A percentile compares a stretch with the other conserved stretches of the same genome.
These are phyloP conservation scores for Arvicanthis niloticus DNA, from an alignment of 2,113 vertebrate genomes.

Conservation along the genomic window DNA sequence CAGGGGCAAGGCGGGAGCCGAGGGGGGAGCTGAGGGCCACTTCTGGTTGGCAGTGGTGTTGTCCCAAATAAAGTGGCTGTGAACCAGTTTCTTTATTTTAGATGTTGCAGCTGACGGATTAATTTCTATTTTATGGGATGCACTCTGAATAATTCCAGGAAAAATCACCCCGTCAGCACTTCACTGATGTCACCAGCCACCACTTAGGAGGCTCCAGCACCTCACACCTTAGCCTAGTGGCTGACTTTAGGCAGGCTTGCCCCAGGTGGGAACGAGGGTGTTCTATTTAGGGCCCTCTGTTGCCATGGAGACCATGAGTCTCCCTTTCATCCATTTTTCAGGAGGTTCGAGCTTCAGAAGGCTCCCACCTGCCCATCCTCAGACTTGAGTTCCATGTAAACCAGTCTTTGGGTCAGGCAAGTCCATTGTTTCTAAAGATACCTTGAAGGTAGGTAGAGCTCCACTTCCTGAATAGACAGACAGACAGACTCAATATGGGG, in stretches of 20 bases:
- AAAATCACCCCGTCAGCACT: slow-evolving; percentile 82
- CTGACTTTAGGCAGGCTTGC: background rate
- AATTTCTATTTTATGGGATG: slow-evolving; percentile 80
- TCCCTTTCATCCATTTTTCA: background rate
- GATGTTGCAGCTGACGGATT: slow-evolving; percentile 73
- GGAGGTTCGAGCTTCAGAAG: background rate
- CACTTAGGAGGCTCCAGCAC: slow-evolving; percentile 50
- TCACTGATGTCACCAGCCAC: slow-evolving; percentile 83
- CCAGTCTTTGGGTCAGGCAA: background rate
- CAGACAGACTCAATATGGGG: background rate
- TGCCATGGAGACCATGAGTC: background rate
- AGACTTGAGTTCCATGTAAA: background rate
- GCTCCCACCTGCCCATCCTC: background rate
- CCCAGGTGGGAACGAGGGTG: background rate
- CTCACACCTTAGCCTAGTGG: background rate
- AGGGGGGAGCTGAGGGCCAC: slow-evolving; percentile 66
- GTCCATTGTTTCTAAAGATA: background rate
- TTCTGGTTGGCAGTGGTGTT: slow-evolving; percentile 70
- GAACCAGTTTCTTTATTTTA: slow-evolving; percentile 82
- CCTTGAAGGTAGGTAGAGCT: background rate
- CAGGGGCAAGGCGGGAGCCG: background rate
- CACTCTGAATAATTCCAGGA: slow-evolving; percentile 79
- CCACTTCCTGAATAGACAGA: background rate
- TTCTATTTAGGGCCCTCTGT: background rate
- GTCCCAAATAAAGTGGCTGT: slow-evolving; percentile 80